Evolutionary conservation across 2,888 invertebrate genomes (phyloP).

Genomic region (Temnothorax ravouxi): DNA sequence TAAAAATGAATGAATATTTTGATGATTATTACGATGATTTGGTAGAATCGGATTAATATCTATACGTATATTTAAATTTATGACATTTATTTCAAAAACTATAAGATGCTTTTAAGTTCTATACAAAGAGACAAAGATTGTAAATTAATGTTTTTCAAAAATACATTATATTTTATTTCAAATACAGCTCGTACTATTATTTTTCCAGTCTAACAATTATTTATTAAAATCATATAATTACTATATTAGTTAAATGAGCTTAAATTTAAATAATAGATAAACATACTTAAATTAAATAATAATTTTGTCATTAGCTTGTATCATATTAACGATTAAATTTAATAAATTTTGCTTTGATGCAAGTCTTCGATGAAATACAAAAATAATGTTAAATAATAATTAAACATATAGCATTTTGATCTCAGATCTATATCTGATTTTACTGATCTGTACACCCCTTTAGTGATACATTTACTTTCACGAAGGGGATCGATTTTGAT

Average conservation of each 20-base stretch:
- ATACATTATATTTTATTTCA: conserved; percentile 8
- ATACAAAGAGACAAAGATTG: background rate
- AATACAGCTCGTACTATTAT: conserved; percentile 1
- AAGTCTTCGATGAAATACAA: conserved; percentile 29
- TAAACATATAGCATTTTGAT: conserved; percentile 48
- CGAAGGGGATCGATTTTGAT: conserved; percentile 65
- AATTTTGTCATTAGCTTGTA: background rate
- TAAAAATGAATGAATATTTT: conserved; percentile 14
- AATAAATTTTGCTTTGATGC: no score
- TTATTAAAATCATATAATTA: background rate
- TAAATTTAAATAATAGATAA: no score
- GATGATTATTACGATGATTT: conserved; percentile 10
- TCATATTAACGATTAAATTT: no score
- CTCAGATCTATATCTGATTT: conserved; percentile 50
- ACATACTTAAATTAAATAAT: background rate
- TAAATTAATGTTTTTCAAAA: conserved; percentile 11
- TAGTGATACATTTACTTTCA: conserved; percentile 60
- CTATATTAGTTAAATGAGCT: background rate
- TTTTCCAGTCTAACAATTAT: background rate
- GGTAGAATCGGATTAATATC: background rate
- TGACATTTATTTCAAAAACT: background rate
- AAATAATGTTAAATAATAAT: conserved; percentile 29
- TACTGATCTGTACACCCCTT: conserved; percentile 74
- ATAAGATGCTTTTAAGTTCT: background rate
- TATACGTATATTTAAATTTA: background rate